These are phyloP conservation scores for Anoura caudifer DNA, from an alignment of 2,113 vertebrate genomes.

Conservation along the genomic window DNA sequence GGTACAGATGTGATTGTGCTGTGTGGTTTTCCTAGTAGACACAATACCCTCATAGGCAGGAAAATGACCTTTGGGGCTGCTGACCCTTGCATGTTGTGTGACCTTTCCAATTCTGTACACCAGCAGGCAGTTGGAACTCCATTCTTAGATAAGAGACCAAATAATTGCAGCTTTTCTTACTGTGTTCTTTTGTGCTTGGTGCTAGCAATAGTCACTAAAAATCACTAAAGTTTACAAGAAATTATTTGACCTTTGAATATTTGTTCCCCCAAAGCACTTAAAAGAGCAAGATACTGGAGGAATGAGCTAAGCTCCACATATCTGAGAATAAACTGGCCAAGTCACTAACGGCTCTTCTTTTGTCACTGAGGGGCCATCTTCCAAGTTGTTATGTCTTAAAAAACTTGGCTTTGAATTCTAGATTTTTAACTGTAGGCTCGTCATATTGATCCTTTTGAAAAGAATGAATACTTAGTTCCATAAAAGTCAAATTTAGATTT, in stretches of 20 bases:
- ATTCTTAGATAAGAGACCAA: not conserved
- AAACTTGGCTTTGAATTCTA: not conserved
- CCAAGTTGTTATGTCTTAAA: not conserved
- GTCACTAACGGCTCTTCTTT: not conserved
- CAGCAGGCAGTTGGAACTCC: not conserved
- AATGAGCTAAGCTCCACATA: not conserved
- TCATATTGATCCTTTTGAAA: not conserved
- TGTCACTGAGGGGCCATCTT: not conserved
- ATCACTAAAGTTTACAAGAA: not conserved
- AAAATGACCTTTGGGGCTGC: not conserved
- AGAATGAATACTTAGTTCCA: not conserved
- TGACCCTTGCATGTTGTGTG: not conserved
- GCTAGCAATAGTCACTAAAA: not conserved
- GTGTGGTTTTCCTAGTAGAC: not conserved
- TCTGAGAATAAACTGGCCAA: not conserved
- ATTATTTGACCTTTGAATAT: constrained; percentile 42
- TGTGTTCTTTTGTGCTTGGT: not conserved
- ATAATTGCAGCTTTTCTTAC: not conserved
- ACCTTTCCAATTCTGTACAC: not conserved
- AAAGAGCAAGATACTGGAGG: not conserved
- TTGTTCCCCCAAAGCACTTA: not conserved
- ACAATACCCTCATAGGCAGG: not conserved
- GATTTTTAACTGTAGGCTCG: not conserved
- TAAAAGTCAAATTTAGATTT: not conserved
- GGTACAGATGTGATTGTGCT: not conserved